These are phyloP conservation scores for Antheraea pernyi DNA, from an alignment of 1,140 invertebrate species.

Conservation along the genomic window DNA sequence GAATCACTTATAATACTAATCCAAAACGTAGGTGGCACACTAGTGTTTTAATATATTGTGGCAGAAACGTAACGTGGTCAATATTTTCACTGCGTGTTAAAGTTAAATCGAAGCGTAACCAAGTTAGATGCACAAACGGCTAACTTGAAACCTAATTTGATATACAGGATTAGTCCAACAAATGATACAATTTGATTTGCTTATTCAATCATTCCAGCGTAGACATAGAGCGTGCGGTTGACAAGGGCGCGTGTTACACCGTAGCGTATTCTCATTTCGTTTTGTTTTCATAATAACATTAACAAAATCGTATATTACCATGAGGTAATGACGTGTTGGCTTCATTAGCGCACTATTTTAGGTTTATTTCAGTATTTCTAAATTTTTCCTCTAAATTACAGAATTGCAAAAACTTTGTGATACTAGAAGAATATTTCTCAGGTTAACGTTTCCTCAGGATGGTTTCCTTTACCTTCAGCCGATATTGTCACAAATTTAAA, in stretches of 20 bases:
- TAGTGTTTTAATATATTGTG: not conserved
- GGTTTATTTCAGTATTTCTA: too few species aligned
- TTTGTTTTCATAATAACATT: not conserved
- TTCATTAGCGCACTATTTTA: too few species aligned
- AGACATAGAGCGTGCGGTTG: slow-evolving; percentile 13
- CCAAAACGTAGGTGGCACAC: too few species aligned
- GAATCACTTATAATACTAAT: too few species aligned
- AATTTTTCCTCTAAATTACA: too few species aligned
- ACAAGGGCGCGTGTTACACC: slow-evolving; percentile 13
- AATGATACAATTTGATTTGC: slow-evolving; percentile 28
- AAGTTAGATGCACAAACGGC: not conserved
- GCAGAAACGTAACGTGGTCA: not conserved
- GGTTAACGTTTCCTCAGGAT: too few species aligned
- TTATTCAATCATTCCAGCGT: slow-evolving; percentile 28
- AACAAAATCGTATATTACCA: not conserved
- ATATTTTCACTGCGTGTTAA: not conserved
- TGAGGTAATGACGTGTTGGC: too few species aligned
- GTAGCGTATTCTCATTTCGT: not conserved
- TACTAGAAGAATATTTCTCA: too few species aligned
- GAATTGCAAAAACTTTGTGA: too few species aligned
- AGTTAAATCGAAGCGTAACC: not conserved
- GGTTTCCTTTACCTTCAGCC: too few species aligned
- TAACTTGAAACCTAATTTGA: slow-evolving; percentile 22
- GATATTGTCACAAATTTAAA: too few species aligned
- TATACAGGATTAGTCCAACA: slow-evolving; percentile 18